A percentile compares a stretch with the other conserved stretches of the same genome.
phyloP scores from a whole-genome alignment of 2,888 invertebrate species.

The Sarcophaga rosellei region DNA sequence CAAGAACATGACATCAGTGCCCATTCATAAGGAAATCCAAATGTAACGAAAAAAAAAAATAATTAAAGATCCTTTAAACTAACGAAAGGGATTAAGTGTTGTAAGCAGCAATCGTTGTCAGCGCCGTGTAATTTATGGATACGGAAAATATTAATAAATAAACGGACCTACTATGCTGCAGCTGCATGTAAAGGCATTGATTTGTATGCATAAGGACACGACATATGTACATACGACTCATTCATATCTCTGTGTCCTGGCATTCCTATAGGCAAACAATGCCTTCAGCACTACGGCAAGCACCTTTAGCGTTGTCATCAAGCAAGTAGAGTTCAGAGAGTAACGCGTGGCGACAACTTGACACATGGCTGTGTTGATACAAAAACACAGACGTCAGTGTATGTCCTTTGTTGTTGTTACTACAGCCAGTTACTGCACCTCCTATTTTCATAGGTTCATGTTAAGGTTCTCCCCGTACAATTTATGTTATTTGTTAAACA shows the following conservation, averaged over 20 bases:
- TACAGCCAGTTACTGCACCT: neutral
- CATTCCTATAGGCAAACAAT: constrained; percentile 1
- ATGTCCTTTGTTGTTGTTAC: constrained; percentile 15
- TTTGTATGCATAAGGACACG: constrained; percentile 74
- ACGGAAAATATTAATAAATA: constrained; percentile 49
- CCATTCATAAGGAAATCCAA: constrained; percentile 29
- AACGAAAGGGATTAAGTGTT: constrained; percentile 9
- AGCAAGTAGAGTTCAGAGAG: constrained; percentile 44
- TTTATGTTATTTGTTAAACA: constrained; percentile 56
- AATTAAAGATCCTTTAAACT: constrained; percentile 53
- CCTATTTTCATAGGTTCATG: neutral
- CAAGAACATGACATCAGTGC: constrained; percentile 68
- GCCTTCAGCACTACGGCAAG: neutral
- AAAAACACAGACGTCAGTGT: constrained; percentile 59
- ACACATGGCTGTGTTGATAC: constrained; percentile 78
- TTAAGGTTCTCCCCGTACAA: constrained; percentile 34
- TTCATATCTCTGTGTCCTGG: neutral
- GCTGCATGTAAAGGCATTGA: constrained; percentile 59
- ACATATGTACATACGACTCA: constrained; percentile 31
- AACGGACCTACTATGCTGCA: constrained; percentile 40
- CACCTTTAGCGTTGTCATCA: constrained; percentile 29
- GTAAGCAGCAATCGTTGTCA: constrained; percentile 48
- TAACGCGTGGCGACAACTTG: constrained; percentile 73
- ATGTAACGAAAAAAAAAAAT: constrained; percentile 33
- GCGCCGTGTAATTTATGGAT: constrained; percentile 55